These are phyloP conservation scores for Drosophila pandora DNA, from an alignment of 1,140 invertebrate species.

Conservation along the genomic window DNA sequence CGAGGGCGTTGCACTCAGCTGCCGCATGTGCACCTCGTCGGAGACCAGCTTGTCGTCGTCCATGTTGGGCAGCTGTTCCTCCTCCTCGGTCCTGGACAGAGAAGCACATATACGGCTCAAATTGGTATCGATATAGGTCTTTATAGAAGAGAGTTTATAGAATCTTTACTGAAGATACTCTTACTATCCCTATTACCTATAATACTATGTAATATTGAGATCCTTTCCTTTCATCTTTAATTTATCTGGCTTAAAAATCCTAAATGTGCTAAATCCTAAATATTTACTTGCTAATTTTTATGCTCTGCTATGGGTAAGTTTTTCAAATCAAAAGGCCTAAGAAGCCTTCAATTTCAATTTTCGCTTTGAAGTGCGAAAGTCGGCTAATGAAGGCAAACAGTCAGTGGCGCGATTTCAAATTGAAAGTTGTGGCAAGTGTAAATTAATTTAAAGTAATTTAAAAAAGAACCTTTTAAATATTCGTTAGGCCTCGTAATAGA, in stretches of 20 bases:
- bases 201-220: too few species aligned
- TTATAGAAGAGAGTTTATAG: too few species aligned
- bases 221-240: too few species aligned
- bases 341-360: slow-evolving; percentile 40
- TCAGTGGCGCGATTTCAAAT: neutral
- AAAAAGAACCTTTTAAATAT: neutral
- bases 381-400: slow-evolving; percentile 50
- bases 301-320: neutral
- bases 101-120: neutral
- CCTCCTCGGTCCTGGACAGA: slow-evolving; percentile 48
- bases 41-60: slow-evolving; percentile 78
- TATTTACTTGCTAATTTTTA: neutral
- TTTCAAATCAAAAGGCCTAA: neutral
- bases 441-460: slow-evolving; percentile 19
- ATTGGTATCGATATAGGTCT: neutral
- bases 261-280: neutral
- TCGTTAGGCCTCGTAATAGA: neutral
- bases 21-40: slow-evolving; percentile 73
- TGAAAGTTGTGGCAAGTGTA: slow-evolving; percentile 3
- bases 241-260: too few species aligned
- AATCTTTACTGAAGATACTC: too few species aligned
- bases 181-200: too few species aligned
- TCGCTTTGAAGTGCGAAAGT: slow-evolving; percentile 56
- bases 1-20: slow-evolving; percentile 69
- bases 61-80: slow-evolving; percentile 69